Evolutionary conservation across 2,113 vertebrate genomes (phyloP), one percentile per base, ranked within the genome.

Genomic region (Myotis brandtii): DNA sequence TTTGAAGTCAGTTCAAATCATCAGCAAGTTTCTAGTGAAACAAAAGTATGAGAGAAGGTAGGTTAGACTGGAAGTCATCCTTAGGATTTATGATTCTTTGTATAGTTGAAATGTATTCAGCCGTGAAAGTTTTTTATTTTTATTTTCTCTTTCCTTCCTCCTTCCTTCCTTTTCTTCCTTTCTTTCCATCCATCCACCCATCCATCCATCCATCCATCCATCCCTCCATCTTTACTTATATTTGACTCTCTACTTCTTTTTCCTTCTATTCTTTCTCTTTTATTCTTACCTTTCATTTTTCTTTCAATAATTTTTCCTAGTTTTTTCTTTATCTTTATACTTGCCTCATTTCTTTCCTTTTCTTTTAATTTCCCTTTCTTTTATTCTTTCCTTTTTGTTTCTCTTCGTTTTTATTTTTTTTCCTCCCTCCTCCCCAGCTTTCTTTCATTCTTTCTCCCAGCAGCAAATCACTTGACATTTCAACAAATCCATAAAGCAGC

Each of bases 401-500:
- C 34, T 48, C 7, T 75, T 14, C 27, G 2, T 23, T 14, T 16
- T 67, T 12, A 3, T 25, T 25, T 17, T 69, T 9, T 3, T 8
- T 9, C 21, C 66, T 17, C 11, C 4, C 27, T 16, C 20, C 30
- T 66, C 92, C 77, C 27, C 27, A 48, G 70, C 37, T 25, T 79
- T 83, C n/a, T 59, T 83, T 94, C 56, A 69, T 70, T 83, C 52
- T 86, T 93, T 93, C 46, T 89, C 14, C 79, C 48, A 73, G 72
- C 79, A 94, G 79, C 50, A 67, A 95, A 92, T 88, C 91, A 81
- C 67, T 92, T 67, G 59, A 85, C 56, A 77, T 83, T 93, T 97
- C 80, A 95, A 92, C 94, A 91, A 54, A 91, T 79, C 81, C 80
- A 93, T 80, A 86, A 96, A 97, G 69, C 75, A 80, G 67, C 4